Evolutionary conservation across 2,797 vertebrate species (phyloP), one percentile per base, ranked within the genome.

Genomic region (Toxotes lorentzi): DNA sequence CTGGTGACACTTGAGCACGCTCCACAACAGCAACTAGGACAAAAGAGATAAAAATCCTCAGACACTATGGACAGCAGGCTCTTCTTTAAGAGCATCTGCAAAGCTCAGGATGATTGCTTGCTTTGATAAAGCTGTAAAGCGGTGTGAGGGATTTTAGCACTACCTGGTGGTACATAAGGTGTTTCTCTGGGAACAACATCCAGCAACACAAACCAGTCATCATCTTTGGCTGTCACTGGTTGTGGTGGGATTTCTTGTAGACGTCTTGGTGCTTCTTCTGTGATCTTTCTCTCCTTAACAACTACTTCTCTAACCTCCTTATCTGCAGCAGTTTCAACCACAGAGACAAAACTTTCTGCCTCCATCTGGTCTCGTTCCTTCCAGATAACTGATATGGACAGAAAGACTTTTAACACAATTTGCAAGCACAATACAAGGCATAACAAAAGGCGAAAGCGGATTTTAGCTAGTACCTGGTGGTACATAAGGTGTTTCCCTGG

Each of bases 151-250:
- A 62, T 73, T 54, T 82, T 16, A 53, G 56, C 16, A 65, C 21
- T 92, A 93, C 91, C 91, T 93, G 89, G 81, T 35, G 86, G 16
- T 9, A 86, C 11, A 32, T 83, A 76, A 21, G 80, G 1, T 1
- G 63, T 60, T 62, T 83, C 57, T 89, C 68, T 90, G 35, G 90
- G 72, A 81, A 63, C 50, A 66, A 79, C 73, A 35, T 85, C 81
- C 81, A 92, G 75, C 65, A 91, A 73, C 85, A 81, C 61, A 87
- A 90, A 91, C 92, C 92, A 92, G 65, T 91, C 92, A 60, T 92
- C 91, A 0, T 79, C 82, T 69, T 74, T 71, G 0, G 66, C 61
- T 30, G 30, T 61, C 48, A 60, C 66, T 38, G 67, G 32, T 38
- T 70, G 74, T 11, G 56, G 70, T 21, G 57, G 50, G 27, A 76